phyloP scores from a whole-genome alignment of 2,113 vertebrate genomes.

The Bubo blakistoni region DNA sequence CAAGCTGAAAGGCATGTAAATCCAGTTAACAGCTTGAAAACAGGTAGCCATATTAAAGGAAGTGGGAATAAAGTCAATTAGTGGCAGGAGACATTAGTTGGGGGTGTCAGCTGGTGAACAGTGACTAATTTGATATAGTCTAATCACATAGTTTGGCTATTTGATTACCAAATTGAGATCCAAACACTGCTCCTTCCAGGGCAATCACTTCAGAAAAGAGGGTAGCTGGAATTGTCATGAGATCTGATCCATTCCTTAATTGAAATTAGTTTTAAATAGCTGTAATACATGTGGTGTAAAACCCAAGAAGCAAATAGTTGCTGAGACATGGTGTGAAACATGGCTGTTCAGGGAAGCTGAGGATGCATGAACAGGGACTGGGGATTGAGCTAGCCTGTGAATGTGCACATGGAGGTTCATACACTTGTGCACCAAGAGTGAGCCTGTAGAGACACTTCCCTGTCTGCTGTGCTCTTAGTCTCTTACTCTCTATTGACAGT shows the following conservation, averaged over 20 bases:
- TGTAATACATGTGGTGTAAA: neutral
- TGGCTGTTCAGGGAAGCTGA: neutral
- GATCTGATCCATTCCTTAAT: neutral
- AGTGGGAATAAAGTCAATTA: conserved; percentile 61
- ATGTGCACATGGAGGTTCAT: neutral
- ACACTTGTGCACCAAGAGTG: rapidly evolving
- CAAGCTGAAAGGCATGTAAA: conserved; percentile 11
- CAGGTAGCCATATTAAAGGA: conserved; percentile 34
- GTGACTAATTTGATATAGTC: conserved; percentile 32
- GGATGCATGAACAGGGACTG: rapidly evolving
- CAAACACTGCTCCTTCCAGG: neutral
- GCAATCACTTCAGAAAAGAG: neutral
- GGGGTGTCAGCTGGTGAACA: conserved; percentile 17
- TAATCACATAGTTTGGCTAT: conserved; percentile 35
- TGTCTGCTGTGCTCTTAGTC: neutral
- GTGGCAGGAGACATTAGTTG: conserved; percentile 2
- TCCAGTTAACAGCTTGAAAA: conserved; percentile 47
- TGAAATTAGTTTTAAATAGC: conserved; percentile 15
- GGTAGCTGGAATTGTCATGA: neutral
- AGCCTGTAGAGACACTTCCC: neutral
- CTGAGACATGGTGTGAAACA: neutral
- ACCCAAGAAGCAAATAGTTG: neutral
- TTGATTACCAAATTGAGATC: conserved; percentile 30
- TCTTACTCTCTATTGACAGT: neutral
- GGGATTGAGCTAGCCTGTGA: neutral